Percentiles rank a stretch among this genome's conserved stretches.
These are phyloP conservation scores for Tetramorium alpestre DNA, from an alignment of 1,140 invertebrate genomes.

Conservation along the genomic window DNA sequence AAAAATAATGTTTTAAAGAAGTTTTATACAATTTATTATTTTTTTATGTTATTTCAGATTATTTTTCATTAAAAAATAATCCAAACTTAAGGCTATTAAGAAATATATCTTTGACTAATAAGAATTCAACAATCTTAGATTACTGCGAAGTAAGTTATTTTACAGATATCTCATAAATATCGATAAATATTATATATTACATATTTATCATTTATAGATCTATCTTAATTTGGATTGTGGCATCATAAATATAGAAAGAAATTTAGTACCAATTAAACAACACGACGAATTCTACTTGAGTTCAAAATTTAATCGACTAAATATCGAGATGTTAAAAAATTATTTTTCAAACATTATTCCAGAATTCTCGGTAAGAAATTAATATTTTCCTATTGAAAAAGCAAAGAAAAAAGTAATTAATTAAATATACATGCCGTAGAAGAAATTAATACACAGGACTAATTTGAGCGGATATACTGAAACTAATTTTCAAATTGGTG, in stretches of 20 bases:
- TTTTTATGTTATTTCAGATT: constrained; percentile 29
- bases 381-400: background rate
- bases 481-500: constrained; percentile 71
- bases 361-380: constrained; percentile 23
- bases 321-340: background rate
- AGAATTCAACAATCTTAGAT: background rate
- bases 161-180: background rate
- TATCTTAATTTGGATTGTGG: constrained; percentile 73
- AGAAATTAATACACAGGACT: background rate
- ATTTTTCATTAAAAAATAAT: background rate
- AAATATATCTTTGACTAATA: background rate
- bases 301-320: background rate
- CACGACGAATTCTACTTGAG: background rate
- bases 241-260: constrained; percentile 15
- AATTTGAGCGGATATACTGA: constrained; percentile 62
- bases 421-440: too few relatives aligned
- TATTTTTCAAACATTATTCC: background rate
- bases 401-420: background rate
- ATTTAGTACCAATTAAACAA: background rate
- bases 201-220: constrained; percentile 66
- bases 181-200: background rate
- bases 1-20: background rate
- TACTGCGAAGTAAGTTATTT: constrained; percentile 54
- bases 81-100: background rate
- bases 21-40: background rate